Evolutionary conservation across 2,113 vertebrate species (phyloP).

Genomic region (Phylloscopus whistleri): DNA sequence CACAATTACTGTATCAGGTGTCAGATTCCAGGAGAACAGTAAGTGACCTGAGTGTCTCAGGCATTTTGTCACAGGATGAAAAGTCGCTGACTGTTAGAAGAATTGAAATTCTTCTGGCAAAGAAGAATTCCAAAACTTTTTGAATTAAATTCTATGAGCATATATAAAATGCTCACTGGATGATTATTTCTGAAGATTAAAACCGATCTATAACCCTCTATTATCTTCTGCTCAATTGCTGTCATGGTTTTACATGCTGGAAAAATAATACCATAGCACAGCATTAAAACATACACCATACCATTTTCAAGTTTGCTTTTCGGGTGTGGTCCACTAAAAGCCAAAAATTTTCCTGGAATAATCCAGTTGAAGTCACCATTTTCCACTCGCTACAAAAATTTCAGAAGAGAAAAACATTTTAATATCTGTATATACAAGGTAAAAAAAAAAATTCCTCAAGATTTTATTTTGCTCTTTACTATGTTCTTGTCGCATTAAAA

Average conservation of each 20-base stretch:
- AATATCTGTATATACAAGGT: not conserved
- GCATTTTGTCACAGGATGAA: not conserved
- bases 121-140: not conserved
- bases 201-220: not conserved
- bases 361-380: constrained; percentile 99
- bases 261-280: not conserved
- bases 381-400: constrained; percentile 86
- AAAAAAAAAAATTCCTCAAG: not conserved
- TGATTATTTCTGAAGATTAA: not conserved
- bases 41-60: not conserved
- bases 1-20: not conserved
- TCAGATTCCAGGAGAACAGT: not conserved
- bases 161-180: not conserved
- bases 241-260: not conserved
- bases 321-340: constrained; percentile 96
- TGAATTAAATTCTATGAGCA: not conserved
- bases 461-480: not conserved
- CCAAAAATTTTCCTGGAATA: constrained; percentile 90
- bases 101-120: not conserved
- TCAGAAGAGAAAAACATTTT: constrained; percentile 42
- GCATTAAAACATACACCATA: constrained; percentile 64
- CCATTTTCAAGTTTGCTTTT: constrained; percentile 97
- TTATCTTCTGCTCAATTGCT: not conserved
- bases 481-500: not conserved
- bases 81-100: not conserved